Conservation (phyloP, 2,797 vertebrate species). For the Tinamus major region DNA sequence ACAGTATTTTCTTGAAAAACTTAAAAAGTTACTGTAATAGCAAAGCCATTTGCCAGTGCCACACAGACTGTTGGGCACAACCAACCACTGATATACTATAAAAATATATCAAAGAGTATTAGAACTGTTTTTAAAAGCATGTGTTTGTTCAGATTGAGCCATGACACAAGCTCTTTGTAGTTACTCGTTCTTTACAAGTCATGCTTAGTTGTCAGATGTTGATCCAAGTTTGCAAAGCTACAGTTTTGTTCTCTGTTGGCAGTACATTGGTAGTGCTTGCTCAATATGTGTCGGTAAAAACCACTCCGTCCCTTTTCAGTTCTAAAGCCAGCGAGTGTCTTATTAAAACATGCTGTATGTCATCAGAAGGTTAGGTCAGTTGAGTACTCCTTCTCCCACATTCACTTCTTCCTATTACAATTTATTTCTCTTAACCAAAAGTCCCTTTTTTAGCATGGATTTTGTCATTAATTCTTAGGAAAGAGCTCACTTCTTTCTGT, state of each 20-base stretch:
- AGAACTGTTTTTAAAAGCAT: neutral
- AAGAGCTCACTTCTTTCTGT: neutral
- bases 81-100: neutral
- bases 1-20: neutral
- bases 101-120: slow-evolving; percentile 6
- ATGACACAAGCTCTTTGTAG: slow-evolving; percentile 24
- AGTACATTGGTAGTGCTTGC: slow-evolving; percentile 17
- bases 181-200: slow-evolving; percentile 37
- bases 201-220: slow-evolving; percentile 57
- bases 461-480: slow-evolving; percentile 5
- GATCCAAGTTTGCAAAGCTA: slow-evolving; percentile 43
- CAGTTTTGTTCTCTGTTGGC: slow-evolving; percentile 46
- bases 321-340: neutral
- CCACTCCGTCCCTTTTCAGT: neutral
- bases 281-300: slow-evolving; percentile 33
- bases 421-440: neutral
- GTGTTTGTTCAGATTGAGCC: slow-evolving; percentile 5
- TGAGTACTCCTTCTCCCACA: neutral
- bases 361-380: neutral
- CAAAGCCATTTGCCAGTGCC: neutral
- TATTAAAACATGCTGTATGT: neutral
- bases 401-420: neutral
- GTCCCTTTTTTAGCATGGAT: neutral
- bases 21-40: neutral
- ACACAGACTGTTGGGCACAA: neutral